A percentile compares a stretch with the other conserved stretches of the same genome.
These are phyloP conservation scores for Stenopsyche tienmushanensis DNA, from an alignment of 1,140 invertebrate species.

Conservation along the genomic window DNA sequence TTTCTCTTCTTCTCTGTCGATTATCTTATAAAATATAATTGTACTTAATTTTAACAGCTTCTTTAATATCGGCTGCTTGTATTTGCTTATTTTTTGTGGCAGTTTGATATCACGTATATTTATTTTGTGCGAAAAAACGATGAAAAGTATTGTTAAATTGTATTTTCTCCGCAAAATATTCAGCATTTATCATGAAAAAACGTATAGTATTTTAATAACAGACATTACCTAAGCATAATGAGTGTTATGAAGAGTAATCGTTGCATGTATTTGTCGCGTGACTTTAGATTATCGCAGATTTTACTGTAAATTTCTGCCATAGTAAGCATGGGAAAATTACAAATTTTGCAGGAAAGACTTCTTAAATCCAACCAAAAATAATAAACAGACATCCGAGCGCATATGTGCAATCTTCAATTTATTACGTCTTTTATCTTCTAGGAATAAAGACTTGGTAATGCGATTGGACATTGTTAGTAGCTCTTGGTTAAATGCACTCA, in stretches of 20 bases:
- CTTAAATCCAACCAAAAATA: background rate
- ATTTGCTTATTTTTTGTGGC: background rate
- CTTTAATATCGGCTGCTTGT: background rate
- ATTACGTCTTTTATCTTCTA: background rate
- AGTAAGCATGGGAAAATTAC: conserved; percentile 3
- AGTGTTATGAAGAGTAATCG: conserved; percentile 1
- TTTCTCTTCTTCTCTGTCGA: no score
- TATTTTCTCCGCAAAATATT: no score
- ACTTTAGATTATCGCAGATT: background rate
- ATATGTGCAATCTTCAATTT: background rate
- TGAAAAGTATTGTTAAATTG: no score
- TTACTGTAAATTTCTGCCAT: background rate
- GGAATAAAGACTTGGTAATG: no score
- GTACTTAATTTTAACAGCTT: no score
- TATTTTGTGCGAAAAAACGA: background rate
- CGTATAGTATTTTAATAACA: background rate
- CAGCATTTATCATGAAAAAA: no score
- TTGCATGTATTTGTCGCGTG: conserved; percentile 9
- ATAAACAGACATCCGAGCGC: background rate
- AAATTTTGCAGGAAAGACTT: background rate
- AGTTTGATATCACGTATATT: background rate
- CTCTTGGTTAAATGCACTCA: no score
- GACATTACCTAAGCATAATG: background rate
- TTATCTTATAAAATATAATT: no score
- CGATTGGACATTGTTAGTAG: no score